Percentiles rank a stretch among this genome's conserved stretches.
These are phyloP conservation scores for Aphidoletes aphidimyza DNA, from an alignment of 2,888 invertebrate species.

Conservation along the genomic window DNA sequence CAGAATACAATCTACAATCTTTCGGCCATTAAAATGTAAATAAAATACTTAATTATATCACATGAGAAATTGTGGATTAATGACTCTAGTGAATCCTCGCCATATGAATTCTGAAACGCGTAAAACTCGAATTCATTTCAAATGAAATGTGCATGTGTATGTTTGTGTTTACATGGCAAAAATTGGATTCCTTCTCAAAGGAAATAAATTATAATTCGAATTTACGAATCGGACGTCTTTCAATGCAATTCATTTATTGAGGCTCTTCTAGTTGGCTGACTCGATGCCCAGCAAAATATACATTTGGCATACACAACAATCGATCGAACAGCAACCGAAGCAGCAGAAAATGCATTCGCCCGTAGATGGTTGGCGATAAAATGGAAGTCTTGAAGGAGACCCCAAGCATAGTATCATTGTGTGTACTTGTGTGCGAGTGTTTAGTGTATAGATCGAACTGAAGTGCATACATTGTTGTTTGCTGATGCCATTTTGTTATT, in stretches of 20 bases:
- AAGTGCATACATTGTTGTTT: background rate
- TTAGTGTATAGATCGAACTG: too few relatives aligned
- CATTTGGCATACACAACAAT: slow-evolving; percentile 8
- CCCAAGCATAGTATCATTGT: background rate
- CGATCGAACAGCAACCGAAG: background rate
- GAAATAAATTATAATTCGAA: slow-evolving; percentile 53
- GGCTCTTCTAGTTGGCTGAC: background rate
- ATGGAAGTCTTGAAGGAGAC: background rate
- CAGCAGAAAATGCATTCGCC: background rate
- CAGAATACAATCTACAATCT: background rate
- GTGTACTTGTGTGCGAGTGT: too few relatives aligned
- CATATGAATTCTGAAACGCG: background rate
- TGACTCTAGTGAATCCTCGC: background rate
- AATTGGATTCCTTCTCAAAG: background rate
- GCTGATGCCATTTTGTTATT: slow-evolving; percentile 41
- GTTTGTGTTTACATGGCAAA: background rate
- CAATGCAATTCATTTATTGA: background rate
- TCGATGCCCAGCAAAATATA: too few relatives aligned
- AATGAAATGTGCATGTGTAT: background rate
- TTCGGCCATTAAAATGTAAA: slow-evolving; percentile 53
- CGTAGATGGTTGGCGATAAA: background rate
- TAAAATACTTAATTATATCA: slow-evolving; percentile 50
- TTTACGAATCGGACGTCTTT: slow-evolving; percentile 36
- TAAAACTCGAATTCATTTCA: background rate
- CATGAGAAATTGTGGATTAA: slow-evolving; percentile 53